Conservation (phyloP, 2,113 vertebrate genomes). For the Gymnocephalus cernua region DNA sequence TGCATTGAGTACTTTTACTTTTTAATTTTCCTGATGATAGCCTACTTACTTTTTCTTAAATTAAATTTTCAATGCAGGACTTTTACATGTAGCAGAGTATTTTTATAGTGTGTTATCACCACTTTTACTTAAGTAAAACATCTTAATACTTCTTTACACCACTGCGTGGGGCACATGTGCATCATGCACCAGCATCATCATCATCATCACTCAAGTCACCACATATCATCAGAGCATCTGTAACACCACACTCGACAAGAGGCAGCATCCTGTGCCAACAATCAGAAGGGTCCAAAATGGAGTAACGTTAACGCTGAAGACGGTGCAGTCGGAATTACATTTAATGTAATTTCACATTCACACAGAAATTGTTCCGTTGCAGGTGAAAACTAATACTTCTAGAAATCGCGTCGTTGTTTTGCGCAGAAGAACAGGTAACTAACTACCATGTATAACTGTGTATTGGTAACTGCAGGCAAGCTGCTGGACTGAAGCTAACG, state of each 20-base stretch:
- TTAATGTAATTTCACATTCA: constrained; percentile 29
- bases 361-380: neutral
- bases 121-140: too few species aligned
- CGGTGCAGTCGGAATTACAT: neutral
- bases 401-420: neutral
- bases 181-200: neutral
- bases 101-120: too few species aligned
- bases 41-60: too few species aligned
- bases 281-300: constrained; percentile 29
- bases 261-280: constrained; percentile 1
- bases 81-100: too few species aligned
- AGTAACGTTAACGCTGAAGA: constrained; percentile 16
- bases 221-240: neutral
- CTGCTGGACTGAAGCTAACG: neutral
- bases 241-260: neutral
- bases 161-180: neutral
- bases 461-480: constrained; percentile 11
- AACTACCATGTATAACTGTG: neutral
- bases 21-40: too few species aligned
- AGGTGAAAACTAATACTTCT: neutral
- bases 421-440: constrained; percentile 40
- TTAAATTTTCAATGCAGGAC: too few species aligned
- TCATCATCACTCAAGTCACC: too few species aligned
- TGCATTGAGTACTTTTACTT: too few species aligned
- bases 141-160: too few species aligned